These are phyloP conservation scores for Thaleichthys pacificus DNA, from an alignment of 2,797 vertebrate species.

Conservation along the genomic window DNA sequence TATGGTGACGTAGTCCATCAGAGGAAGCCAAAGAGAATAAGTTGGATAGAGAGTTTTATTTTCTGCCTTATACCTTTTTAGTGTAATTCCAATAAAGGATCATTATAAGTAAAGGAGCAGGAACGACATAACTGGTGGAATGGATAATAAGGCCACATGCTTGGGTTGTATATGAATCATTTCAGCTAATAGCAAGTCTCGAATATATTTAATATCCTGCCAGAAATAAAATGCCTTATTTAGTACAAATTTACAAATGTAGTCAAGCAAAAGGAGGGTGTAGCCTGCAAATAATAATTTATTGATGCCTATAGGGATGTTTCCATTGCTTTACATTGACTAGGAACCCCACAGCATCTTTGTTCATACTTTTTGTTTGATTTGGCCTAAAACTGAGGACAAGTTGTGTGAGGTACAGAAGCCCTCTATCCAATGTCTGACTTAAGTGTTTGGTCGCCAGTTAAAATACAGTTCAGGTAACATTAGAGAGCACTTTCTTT, in stretches of 20 bases:
- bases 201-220: no score
- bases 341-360: neutral
- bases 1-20: neutral
- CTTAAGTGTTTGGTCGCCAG: slow-evolving; percentile 30
- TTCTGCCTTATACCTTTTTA: neutral
- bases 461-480: slow-evolving; percentile 46
- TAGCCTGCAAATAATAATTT: neutral
- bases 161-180: neutral
- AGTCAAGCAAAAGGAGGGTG: no score
- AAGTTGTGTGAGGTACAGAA: neutral
- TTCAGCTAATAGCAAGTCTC: neutral
- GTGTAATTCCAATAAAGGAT: neutral
- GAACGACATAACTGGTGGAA: neutral
- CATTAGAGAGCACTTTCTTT: slow-evolving; percentile 61
- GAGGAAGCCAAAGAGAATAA: neutral
- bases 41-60: neutral
- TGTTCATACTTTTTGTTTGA: neutral
- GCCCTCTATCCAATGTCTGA: neutral
- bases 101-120: neutral
- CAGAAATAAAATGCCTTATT: no score
- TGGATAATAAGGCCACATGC: neutral
- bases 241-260: no score
- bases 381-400: neutral
- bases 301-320: neutral
- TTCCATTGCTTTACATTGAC: neutral